A percentile compares a stretch with the other conserved stretches of the same genome.
Conservation (phyloP, 2,888 invertebrate genomes). For the Elegia similella region DNA sequence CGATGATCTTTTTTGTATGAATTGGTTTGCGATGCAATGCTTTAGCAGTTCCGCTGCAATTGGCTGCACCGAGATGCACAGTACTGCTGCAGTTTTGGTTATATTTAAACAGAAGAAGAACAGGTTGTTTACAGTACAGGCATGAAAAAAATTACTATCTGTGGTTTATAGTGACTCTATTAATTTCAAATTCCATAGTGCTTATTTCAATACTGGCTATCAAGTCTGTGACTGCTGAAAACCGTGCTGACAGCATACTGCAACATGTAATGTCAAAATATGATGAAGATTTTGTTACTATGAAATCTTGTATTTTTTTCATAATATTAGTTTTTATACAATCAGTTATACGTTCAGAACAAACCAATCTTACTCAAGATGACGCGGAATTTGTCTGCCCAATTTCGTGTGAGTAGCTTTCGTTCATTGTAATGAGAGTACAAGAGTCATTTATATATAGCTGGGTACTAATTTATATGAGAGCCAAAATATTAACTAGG, state of each 20-base stretch:
- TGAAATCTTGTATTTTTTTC: constrained; percentile 67
- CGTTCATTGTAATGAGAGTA: not conserved
- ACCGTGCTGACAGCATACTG: constrained; percentile 26
- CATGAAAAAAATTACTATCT: no score
- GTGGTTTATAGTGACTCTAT: no score
- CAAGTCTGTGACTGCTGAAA: constrained; percentile 18
- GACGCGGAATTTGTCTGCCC: constrained; percentile 48
- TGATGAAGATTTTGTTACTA: constrained; percentile 59
- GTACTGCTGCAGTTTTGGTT: no score
- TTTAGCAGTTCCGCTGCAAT: no score
- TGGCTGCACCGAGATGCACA: no score
- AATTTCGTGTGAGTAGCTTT: constrained; percentile 49
- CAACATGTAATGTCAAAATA: constrained; percentile 57
- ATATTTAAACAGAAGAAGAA: no score
- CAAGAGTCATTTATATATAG: not conserved
- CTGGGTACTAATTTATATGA: not conserved
- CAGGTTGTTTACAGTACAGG: no score
- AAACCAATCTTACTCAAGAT: constrained; percentile 45
- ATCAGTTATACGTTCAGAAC: constrained; percentile 42
- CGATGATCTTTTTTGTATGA: no score
- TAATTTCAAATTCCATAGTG: not conserved
- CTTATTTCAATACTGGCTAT: constrained; percentile 3
- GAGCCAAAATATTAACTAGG: not conserved
- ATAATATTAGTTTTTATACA: constrained; percentile 57
- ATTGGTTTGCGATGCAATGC: no score